A percentile compares a stretch with the other conserved stretches of the same genome.
Evolutionary conservation across 2,113 vertebrate species (phyloP).

Genomic region (Benitochromis conjunctus): DNA sequence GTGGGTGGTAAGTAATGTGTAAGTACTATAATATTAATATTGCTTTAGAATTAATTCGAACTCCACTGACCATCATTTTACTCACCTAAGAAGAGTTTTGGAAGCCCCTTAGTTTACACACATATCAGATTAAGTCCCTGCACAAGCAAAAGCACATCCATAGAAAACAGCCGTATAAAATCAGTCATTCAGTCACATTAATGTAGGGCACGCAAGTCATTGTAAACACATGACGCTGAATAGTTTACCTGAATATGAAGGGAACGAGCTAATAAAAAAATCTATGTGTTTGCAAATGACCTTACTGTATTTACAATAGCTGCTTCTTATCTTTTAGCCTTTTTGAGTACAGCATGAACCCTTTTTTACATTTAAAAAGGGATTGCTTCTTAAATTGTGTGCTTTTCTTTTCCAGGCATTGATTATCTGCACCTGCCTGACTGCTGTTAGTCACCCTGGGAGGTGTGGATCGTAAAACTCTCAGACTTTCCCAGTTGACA

Average conservation of each 20-base stretch:
- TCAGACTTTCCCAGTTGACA: background rate
- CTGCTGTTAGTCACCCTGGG: background rate
- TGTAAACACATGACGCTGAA: background rate
- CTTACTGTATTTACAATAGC: conserved; percentile 41
- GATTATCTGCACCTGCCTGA: background rate
- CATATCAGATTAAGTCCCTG: background rate
- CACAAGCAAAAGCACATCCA: background rate
- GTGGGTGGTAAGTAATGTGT: background rate
- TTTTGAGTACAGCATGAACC: background rate
- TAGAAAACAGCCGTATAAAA: conserved; percentile 11
- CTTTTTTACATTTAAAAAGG: background rate
- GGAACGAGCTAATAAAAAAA: background rate
- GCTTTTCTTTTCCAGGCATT: conserved; percentile 42
- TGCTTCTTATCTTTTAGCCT: background rate
- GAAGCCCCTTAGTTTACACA: background rate
- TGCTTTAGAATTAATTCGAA: conserved; percentile 44
- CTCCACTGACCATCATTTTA: background rate
- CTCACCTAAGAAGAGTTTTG: background rate
- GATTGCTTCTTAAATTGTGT: conserved; percentile 28
- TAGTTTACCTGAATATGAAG: conserved; percentile 24
- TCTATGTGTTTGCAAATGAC: conserved; percentile 15
- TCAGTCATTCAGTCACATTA: background rate
- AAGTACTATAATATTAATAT: conserved; percentile 41
- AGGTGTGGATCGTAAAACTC: background rate
- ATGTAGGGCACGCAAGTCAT: background rate